Percentiles rank a stretch among this genome's conserved stretches.
Conservation (phyloP, 2,113 vertebrate genomes). For the Mustela lutreola region DNA sequence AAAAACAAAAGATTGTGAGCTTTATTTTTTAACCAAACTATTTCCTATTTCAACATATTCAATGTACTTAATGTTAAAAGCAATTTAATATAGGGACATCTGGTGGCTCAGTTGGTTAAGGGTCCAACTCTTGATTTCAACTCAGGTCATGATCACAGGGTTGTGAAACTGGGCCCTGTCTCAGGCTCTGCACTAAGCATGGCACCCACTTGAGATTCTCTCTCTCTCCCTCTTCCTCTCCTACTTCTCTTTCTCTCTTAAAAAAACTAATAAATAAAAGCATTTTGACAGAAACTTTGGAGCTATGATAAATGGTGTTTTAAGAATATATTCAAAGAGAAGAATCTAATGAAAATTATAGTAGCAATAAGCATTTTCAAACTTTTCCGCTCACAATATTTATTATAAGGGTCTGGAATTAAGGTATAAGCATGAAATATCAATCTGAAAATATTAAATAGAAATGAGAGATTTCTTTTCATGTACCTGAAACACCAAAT, state of each 20-base stretch:
- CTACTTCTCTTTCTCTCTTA: not conserved
- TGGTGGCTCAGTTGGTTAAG: not conserved
- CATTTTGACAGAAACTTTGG: constrained; percentile 18
- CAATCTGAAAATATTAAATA: constrained; percentile 18
- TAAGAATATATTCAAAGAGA: constrained; percentile 38
- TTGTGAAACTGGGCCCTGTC: not conserved
- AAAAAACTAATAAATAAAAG: not conserved
- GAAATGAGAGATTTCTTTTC: not conserved
- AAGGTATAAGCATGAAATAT: not conserved
- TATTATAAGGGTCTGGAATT: not conserved
- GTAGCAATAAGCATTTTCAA: not conserved
- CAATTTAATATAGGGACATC: not conserved
- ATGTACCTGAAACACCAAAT: not conserved
- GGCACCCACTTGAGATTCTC: not conserved
- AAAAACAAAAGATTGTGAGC: not conserved
- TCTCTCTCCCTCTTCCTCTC: not conserved
- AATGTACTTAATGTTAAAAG: not conserved
- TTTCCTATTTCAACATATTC: not conserved
- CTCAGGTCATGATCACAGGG: not conserved
- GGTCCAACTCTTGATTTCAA: not conserved
- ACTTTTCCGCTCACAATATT: not conserved
- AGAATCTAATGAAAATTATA: not conserved
- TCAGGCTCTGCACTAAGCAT: not conserved
- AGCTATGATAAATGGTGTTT: not conserved
- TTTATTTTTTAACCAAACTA: constrained; percentile 23